Base-by-base conservation (phyloP, 2,113 vertebrate species). In the Pangasianodon hypophthalmus region DNA sequence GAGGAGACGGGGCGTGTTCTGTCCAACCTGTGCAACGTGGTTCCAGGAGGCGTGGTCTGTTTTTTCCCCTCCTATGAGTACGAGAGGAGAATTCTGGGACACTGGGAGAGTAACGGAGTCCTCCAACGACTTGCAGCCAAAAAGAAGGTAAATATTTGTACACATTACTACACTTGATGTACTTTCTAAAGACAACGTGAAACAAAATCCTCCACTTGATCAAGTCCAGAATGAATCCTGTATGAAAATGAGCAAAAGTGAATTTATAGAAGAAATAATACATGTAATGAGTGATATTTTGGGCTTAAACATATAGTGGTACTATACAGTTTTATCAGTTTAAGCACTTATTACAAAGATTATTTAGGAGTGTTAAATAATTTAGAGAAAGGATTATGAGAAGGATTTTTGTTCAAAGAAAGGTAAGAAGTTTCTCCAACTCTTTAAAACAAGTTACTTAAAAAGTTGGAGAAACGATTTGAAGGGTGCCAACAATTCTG, bases 61-160 rank as follows among this genome's bases (percentile, higher is more conserved):
- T 99, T 99, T 94, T 98, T 99, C 83, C 96, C 98, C 3, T 99
- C 98, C 32, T 99, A 99, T 0, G 98, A 99, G 0, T 99, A 99
- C 9, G 96, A 97, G 54, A 96, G 94, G 88, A 96, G 95, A 85
- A 96, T 98, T 37, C 92, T 97, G 0, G 89, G 92, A 6, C 97
- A 97, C 94, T 99, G 98, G 98, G 97, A 98, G 86, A 95, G 95
- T 88, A 96, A 91, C 0, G 97, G 98, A 0, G 86, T 96, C 83
- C 94, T 99, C 14, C 88, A 93, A 19, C 96, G 96, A 41, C 93
- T 99, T 86, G 94, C 95, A 11, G 48, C 93, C 60, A 98, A 96
- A 94, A 99, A 99, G 91, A 99, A 97, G 97, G 98, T 96, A 88
- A 10, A 50, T 18, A 16, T 8, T 41, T 26, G 24, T 11, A 71